Percentiles rank a stretch among this genome's conserved stretches.
phyloP scores from a whole-genome alignment of 2,888 invertebrate species.

The Dugesia japonica region DNA sequence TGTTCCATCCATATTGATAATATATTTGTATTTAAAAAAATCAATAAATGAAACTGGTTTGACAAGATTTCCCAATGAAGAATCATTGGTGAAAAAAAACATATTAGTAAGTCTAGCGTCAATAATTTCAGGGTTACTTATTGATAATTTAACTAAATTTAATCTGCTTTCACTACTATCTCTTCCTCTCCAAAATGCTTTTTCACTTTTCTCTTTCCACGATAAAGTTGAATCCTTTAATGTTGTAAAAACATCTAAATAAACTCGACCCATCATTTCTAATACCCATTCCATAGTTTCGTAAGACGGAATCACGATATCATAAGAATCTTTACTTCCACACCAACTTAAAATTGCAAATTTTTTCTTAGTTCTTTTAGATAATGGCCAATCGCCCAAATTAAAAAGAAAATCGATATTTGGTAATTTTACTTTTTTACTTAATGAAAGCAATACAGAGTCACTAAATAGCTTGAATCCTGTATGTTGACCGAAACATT shows the following conservation, averaged over 20 bases:
- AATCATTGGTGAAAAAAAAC: slow-evolving; percentile 74
- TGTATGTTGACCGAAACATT: slow-evolving; percentile 31
- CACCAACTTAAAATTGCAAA: slow-evolving; percentile 86
- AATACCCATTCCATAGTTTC: slow-evolving; percentile 77
- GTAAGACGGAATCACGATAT: slow-evolving; percentile 84
- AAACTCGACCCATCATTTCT: slow-evolving; percentile 76
- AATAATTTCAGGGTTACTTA: slow-evolving; percentile 61
- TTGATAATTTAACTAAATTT: slow-evolving; percentile 63
- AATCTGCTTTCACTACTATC: slow-evolving; percentile 73
- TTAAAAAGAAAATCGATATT: slow-evolving; percentile 77
- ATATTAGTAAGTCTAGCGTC: slow-evolving; percentile 84
- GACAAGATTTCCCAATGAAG: slow-evolving; percentile 68
- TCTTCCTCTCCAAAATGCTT: slow-evolving; percentile 76
- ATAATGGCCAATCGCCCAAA: slow-evolving; percentile 82
- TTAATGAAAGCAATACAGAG: slow-evolving; percentile 63
- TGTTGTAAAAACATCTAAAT: slow-evolving; percentile 32
- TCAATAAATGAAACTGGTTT: slow-evolving; percentile 72
- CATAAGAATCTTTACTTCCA: slow-evolving; percentile 66
- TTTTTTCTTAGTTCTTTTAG: slow-evolving; percentile 46
- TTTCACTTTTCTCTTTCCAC: slow-evolving; percentile 52
- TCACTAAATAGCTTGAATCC: slow-evolving; percentile 91
- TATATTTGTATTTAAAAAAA: slow-evolving; percentile 90
- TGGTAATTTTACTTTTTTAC: slow-evolving; percentile 64
- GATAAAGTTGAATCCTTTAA: background rate
- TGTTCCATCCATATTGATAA: slow-evolving; percentile 79